Evolutionary conservation across 2,888 invertebrate species (phyloP).

Genomic region (Galerucella calmariensis): DNA sequence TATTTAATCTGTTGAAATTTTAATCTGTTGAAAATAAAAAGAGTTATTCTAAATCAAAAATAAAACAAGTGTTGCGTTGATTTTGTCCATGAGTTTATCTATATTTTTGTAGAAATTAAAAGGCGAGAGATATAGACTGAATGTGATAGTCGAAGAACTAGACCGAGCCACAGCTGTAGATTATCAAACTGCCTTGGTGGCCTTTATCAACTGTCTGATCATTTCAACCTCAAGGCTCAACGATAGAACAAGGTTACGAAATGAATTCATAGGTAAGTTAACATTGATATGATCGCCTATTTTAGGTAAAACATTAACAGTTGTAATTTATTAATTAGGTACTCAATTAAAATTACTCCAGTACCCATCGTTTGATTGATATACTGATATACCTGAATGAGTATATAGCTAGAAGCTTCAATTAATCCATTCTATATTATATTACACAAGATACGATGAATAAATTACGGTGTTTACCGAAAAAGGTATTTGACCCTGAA

Average conservation of each 20-base stretch:
- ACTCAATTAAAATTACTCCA: too few relatives aligned
- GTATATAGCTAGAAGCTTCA: too few relatives aligned
- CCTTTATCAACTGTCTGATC: conserved; percentile 96
- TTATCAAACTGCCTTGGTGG: conserved; percentile 91
- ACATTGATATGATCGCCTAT: not conserved
- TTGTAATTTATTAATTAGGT: too few relatives aligned
- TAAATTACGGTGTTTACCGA: not conserved
- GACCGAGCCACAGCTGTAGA: conserved; percentile 82
- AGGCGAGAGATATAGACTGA: conserved; percentile 89
- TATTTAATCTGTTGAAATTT: too few relatives aligned
- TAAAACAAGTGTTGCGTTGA: too few relatives aligned
- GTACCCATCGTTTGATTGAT: too few relatives aligned
- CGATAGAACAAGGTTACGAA: conserved; percentile 88
- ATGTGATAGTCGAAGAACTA: conserved; percentile 88
- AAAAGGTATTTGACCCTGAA: conserved; percentile 1
- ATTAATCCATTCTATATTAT: too few relatives aligned
- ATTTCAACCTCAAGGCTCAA: conserved; percentile 88
- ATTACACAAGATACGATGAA: not conserved
- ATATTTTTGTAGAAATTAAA: conserved; percentile 76
- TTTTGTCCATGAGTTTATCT: not conserved
- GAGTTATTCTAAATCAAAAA: too few relatives aligned
- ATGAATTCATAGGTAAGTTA: conserved; percentile 92
- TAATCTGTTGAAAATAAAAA: too few relatives aligned
- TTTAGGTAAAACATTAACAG: too few relatives aligned
- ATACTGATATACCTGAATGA: too few relatives aligned